A percentile compares a stretch with the other conserved stretches of the same genome.
These are phyloP conservation scores for Adrianichthys oophorus DNA, from an alignment of 2,797 vertebrate species.

Conservation along the genomic window DNA sequence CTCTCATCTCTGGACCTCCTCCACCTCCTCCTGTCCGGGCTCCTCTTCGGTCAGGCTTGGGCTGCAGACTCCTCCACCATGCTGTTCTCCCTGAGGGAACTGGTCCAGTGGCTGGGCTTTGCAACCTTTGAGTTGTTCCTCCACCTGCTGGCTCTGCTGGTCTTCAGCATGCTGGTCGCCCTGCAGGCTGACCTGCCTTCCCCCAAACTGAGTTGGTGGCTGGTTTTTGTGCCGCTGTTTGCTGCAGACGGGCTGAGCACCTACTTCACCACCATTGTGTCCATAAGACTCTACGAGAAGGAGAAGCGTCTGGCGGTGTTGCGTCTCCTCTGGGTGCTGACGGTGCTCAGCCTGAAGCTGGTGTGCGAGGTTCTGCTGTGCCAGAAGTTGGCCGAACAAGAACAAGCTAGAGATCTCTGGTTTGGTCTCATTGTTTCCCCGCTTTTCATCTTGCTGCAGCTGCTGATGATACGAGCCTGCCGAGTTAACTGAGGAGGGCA, in stretches of 20 bases:
- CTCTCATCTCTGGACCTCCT: constrained; percentile 29
- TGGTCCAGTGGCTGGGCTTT: constrained; percentile 97
- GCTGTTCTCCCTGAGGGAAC: constrained; percentile 92
- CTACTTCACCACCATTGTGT: constrained; percentile 97
- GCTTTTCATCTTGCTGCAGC: constrained; percentile 94
- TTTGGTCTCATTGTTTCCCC: constrained; percentile 94
- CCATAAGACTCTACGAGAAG: constrained; percentile 95
- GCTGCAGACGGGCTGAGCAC: constrained; percentile 97
- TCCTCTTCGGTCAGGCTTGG: constrained; percentile 15
- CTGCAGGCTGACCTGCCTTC: constrained; percentile 83
- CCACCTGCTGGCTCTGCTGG: constrained; percentile 87
- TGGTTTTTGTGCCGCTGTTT: constrained; percentile 91
- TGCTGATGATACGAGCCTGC: constrained; percentile 97
- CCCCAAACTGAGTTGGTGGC: constrained; percentile 87
- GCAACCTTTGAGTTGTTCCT: constrained; percentile 96
- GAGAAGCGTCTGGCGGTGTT: constrained; percentile 94
- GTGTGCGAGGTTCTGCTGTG: constrained; percentile 97
- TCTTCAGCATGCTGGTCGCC: constrained; percentile 90
- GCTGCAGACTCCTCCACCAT: constrained; percentile 63
- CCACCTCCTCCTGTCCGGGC: background rate
- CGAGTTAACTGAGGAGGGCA: constrained; percentile 84
- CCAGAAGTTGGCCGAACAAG: constrained; percentile 92
- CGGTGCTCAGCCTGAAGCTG: constrained; percentile 96
- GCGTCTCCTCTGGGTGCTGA: constrained; percentile 96
- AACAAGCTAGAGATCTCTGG: constrained; percentile 86